Percentiles rank a stretch among this genome's conserved stretches.
phyloP scores from a whole-genome alignment of 2,888 invertebrate species.

The Metallyticus violacea region DNA sequence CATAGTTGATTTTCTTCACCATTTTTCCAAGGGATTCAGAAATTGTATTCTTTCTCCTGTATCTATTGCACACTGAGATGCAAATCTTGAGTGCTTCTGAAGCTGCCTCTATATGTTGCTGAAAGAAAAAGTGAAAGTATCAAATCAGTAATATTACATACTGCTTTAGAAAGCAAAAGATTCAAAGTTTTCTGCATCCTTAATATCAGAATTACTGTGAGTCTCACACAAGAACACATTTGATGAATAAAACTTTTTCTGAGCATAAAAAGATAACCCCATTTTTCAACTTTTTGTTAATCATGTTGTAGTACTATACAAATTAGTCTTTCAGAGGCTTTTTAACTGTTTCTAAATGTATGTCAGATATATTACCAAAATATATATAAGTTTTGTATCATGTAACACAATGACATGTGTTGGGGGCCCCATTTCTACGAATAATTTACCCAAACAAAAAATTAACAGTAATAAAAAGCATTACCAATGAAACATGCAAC shows the following conservation, averaged over 20 bases:
- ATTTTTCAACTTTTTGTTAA: background rate
- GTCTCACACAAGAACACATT: background rate
- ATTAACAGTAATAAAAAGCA: no score
- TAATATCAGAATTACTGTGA: no score
- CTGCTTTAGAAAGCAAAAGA: background rate
- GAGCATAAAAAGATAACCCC: no score
- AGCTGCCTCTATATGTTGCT: constrained; percentile 68
- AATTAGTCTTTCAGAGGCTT: no score
- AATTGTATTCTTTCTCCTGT: constrained; percentile 65
- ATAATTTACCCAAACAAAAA: no score
- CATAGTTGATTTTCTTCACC: constrained; percentile 72
- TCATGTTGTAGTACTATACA: constrained; percentile 1
- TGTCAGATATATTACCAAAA: no score
- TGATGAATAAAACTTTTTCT: no score
- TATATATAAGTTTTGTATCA: no score
- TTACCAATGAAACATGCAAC: no score
- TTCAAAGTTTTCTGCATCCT: background rate
- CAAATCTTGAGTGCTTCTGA: constrained; percentile 73
- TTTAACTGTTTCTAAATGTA: no score
- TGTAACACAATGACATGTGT: no score
- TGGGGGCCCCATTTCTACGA: no score
- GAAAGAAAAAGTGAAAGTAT: constrained; percentile 23
- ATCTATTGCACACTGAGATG: constrained; percentile 72
- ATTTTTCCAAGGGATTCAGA: constrained; percentile 81
- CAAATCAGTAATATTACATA: constrained; percentile 34